Evolutionary conservation across 2,797 vertebrate species (phyloP).

Genomic region (Danio choprae): DNA sequence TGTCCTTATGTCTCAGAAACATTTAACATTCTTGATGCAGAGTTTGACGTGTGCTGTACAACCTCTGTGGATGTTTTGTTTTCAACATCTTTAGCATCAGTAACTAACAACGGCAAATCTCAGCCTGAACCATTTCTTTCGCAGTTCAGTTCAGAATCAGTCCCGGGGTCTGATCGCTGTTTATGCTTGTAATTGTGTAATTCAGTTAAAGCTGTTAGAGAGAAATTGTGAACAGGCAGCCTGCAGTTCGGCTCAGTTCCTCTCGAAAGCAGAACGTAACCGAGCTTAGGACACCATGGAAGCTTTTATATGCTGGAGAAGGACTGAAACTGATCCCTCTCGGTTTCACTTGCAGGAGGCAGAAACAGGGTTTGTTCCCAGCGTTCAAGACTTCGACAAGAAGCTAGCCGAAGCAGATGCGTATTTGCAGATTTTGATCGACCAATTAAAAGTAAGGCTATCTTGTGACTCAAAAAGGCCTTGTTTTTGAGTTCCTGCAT

Average conservation of each 20-base stretch:
- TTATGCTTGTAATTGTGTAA: slow-evolving; percentile 42
- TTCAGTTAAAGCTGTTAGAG: slow-evolving; percentile 49
- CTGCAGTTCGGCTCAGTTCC: slow-evolving; percentile 23
- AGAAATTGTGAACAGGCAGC: slow-evolving; percentile 26
- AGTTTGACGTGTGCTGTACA: background rate
- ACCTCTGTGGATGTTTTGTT: background rate
- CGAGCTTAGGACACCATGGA: slow-evolving; percentile 32
- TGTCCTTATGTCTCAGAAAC: background rate
- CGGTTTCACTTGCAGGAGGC: slow-evolving; percentile 83
- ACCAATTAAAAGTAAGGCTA: slow-evolving; percentile 91
- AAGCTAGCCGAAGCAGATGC: slow-evolving; percentile 98
- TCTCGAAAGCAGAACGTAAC: slow-evolving; percentile 47
- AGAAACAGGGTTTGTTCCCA: slow-evolving; percentile 95
- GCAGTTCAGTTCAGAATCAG: background rate
- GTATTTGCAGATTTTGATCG: slow-evolving; percentile 98
- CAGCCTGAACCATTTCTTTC: slow-evolving; percentile 14
- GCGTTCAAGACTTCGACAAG: slow-evolving; percentile 98
- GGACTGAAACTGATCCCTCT: slow-evolving; percentile 51
- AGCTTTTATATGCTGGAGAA: slow-evolving; percentile 21
- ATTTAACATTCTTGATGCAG: background rate
- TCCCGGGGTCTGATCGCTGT: slow-evolving; percentile 30
- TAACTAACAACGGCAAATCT: background rate
- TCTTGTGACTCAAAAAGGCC: background rate
- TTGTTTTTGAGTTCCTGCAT: background rate
- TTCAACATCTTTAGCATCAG: background rate